Percentiles rank a stretch among this genome's conserved stretches.
Evolutionary conservation across 2,888 invertebrate species (phyloP).

Genomic region (Mellilla xanthometata): DNA sequence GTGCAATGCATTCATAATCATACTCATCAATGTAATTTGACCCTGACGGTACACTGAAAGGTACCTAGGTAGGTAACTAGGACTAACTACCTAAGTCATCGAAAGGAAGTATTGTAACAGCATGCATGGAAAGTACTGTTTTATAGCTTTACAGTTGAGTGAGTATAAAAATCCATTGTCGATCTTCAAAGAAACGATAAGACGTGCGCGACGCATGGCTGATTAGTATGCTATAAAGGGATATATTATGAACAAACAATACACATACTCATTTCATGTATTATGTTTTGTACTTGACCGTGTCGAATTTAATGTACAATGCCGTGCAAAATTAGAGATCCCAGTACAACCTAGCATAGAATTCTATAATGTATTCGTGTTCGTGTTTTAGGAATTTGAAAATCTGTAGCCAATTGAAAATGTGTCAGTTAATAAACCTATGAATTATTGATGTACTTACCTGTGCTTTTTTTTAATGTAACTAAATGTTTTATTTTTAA

Average conservation of each 20-base stretch:
- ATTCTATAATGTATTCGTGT: constrained; percentile 43
- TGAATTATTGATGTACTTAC: too few species aligned
- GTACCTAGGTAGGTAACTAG: background rate
- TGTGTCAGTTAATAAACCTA: too few species aligned
- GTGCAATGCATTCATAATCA: constrained; percentile 1
- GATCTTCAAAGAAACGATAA: constrained; percentile 57
- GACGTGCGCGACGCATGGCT: constrained; percentile 38
- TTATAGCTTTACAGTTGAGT: constrained; percentile 34
- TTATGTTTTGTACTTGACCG: constrained; percentile 57
- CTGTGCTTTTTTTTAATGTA: too few species aligned
- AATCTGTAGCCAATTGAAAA: background rate
- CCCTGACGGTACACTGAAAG: constrained; percentile 8
- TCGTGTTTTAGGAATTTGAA: constrained; percentile 35
- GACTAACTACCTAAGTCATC: constrained; percentile 1
- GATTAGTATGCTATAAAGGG: constrained; percentile 53
- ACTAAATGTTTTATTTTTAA: too few species aligned
- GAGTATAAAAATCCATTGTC: constrained; percentile 29
- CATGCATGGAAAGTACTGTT: constrained; percentile 6
- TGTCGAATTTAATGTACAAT: constrained; percentile 54
- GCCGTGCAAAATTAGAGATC: constrained; percentile 44
- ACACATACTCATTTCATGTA: constrained; percentile 2
- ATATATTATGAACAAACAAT: constrained; percentile 11
- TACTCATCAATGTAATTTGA: background rate
- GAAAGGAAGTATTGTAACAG: constrained; percentile 1
- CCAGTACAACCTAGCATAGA: constrained; percentile 36